Evolutionary conservation across 2,888 invertebrate genomes (phyloP).

Genomic region (Pedicia rivosa): DNA sequence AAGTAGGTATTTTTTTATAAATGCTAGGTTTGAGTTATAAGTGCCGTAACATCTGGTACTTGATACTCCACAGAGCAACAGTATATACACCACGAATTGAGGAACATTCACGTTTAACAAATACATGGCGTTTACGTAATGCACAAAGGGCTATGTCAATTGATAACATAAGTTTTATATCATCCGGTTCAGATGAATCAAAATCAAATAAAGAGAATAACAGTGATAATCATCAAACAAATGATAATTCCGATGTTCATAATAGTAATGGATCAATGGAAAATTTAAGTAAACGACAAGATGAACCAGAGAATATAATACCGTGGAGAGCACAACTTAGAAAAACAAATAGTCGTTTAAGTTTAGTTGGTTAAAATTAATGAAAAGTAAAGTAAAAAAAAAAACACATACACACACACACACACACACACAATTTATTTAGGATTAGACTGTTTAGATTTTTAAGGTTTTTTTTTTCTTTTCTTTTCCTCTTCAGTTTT

Average conservation of each 20-base stretch:
- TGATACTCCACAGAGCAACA: constrained; percentile 35
- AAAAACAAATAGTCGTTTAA: constrained; percentile 80
- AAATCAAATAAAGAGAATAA: constrained; percentile 18
- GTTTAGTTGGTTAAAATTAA: constrained; percentile 56
- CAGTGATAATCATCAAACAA: constrained; percentile 24
- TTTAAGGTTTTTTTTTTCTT: too few relatives aligned
- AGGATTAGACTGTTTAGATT: too few relatives aligned
- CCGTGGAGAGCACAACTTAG: constrained; percentile 81
- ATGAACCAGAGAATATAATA: constrained; percentile 47
- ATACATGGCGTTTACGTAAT: constrained; percentile 32
- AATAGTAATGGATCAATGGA: constrained; percentile 11
- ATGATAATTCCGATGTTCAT: constrained; percentile 13
- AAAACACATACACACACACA: too few relatives aligned
- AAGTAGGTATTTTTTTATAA: constrained; percentile 37
- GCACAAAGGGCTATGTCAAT: constrained; percentile 41
- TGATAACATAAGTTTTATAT: constrained; percentile 39
- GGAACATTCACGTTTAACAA: constrained; percentile 34
- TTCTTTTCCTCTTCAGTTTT: too few relatives aligned
- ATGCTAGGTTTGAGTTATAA: background rate
- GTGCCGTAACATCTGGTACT: background rate
- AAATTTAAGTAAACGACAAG: constrained; percentile 11
- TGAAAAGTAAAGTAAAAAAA: too few relatives aligned
- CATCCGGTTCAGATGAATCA: constrained; percentile 4
- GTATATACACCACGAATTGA: constrained; percentile 55
- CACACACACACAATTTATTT: too few relatives aligned